A percentile compares a stretch with the other conserved stretches of the same genome.
These are phyloP conservation scores for Heliconius ismenius DNA, from an alignment of 2,888 invertebrate genomes.

Conservation along the genomic window DNA sequence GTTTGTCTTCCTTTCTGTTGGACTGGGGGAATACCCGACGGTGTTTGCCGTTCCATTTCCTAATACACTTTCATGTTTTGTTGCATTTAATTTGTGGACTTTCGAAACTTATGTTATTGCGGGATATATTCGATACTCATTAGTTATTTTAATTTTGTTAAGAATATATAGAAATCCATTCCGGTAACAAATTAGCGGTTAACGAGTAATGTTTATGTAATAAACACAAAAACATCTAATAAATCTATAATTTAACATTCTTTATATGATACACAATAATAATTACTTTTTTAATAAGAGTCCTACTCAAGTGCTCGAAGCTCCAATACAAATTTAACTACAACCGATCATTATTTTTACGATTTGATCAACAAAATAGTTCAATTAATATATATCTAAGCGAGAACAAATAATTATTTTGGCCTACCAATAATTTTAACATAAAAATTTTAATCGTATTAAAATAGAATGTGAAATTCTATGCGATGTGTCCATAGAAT, in stretches of 20 bases:
- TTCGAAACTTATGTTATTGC: neutral
- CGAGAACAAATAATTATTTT: slow-evolving; percentile 28
- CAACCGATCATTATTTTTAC: neutral
- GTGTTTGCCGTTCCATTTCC: slow-evolving; percentile 71
- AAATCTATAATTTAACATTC: neutral
- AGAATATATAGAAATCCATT: neutral
- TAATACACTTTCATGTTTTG: slow-evolving; percentile 23
- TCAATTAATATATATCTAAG: neutral
- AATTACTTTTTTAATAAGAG: neutral
- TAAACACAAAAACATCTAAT: too few species aligned
- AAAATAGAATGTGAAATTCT: slow-evolving; percentile 28
- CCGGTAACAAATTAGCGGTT: neutral
- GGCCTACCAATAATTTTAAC: slow-evolving; percentile 28
- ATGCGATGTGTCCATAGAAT: slow-evolving; percentile 46
- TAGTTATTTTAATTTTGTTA: neutral
- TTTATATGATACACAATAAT: neutral
- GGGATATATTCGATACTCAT: neutral
- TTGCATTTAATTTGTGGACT: slow-evolving; percentile 14
- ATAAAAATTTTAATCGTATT: slow-evolving; percentile 39
- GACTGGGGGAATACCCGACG: slow-evolving; percentile 66
- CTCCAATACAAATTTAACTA: neutral
- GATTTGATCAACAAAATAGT: neutral
- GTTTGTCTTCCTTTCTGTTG: slow-evolving; percentile 71
- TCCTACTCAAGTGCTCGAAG: neutral
- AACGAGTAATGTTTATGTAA: too few species aligned